phyloP scores from a whole-genome alignment of 1,140 invertebrate species.

The Drosophila repletoides region DNA sequence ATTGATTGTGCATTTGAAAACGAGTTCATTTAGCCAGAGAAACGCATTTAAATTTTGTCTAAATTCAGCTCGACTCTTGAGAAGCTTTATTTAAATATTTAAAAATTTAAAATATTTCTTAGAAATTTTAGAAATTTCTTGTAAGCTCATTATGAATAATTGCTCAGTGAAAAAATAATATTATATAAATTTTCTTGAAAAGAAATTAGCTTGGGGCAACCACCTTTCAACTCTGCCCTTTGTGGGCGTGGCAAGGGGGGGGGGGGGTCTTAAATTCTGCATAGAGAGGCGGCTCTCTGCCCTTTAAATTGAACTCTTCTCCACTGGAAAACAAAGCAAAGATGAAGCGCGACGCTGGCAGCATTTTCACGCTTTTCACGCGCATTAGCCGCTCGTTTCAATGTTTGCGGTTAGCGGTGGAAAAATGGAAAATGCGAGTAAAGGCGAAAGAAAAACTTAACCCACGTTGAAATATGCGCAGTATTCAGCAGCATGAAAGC shows the following conservation, averaged over 20 bases:
- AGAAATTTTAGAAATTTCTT: too few relatives aligned
- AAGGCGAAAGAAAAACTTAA: conserved; percentile 34
- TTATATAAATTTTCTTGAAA: too few relatives aligned
- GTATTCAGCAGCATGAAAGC: conserved; percentile 68
- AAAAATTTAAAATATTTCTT: too few relatives aligned
- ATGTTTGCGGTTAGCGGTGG: background rate
- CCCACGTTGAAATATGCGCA: conserved; percentile 65
- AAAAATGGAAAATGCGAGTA: conserved; percentile 9
- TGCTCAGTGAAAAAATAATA: too few relatives aligned
- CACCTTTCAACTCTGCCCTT: too few relatives aligned
- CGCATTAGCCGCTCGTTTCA: conserved; percentile 61
- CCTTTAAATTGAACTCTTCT: conserved; percentile 16
- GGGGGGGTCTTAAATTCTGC: too few relatives aligned
- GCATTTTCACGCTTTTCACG: conserved; percentile 42
- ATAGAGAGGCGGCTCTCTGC: background rate
- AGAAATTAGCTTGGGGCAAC: background rate
- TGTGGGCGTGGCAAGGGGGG: too few relatives aligned
- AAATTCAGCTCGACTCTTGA: too few relatives aligned
- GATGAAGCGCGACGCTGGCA: conserved; percentile 36
- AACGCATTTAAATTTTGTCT: too few relatives aligned
- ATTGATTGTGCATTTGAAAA: conserved; percentile 26
- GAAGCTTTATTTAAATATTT: too few relatives aligned
- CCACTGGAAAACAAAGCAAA: too few relatives aligned
- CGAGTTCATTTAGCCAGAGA: conserved; percentile 29
- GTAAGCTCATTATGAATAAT: too few relatives aligned